phyloP scores from a whole-genome alignment of 2,888 invertebrate species.

The Escarpia spicata region DNA sequence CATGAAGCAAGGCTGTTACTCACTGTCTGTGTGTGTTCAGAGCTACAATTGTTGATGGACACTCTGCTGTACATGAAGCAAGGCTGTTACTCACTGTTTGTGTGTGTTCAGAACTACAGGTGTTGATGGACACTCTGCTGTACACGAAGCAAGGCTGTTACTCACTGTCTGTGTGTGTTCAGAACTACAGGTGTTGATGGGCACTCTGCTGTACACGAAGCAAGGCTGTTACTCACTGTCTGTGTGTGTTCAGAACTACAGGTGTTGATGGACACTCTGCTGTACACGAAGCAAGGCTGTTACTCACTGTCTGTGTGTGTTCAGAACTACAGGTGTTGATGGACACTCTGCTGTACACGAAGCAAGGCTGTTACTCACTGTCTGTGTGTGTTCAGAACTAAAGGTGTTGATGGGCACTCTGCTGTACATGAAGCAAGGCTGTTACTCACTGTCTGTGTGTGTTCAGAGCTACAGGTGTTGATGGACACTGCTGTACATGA shows the following conservation, averaged over 20 bases:
- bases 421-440: no score
- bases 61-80: slow-evolving; percentile 81
- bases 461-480: slow-evolving; percentile 74
- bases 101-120: no score
- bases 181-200: slow-evolving; percentile 88
- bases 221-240: no score
- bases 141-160: slow-evolving; percentile 31
- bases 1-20: slow-evolving; percentile 75
- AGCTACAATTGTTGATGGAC: slow-evolving; percentile 85
- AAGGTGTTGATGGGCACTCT: slow-evolving; percentile 85
- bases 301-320: no score
- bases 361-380: slow-evolving; percentile 33
- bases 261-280: slow-evolving; percentile 75
- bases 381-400: slow-evolving; percentile 71
- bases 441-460: no score
- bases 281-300: slow-evolving; percentile 64
- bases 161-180: slow-evolving; percentile 38
- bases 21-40: no score
- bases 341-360: no score
- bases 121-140: no score
- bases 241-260: slow-evolving; percentile 69
- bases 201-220: slow-evolving; percentile 67
- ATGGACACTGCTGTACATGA: slow-evolving; percentile 71
- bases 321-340: no score
- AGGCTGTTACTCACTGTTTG: slow-evolving; percentile 65